Conservation (phyloP, 2,113 vertebrate species). For the Laticauda laticaudata region DNA sequence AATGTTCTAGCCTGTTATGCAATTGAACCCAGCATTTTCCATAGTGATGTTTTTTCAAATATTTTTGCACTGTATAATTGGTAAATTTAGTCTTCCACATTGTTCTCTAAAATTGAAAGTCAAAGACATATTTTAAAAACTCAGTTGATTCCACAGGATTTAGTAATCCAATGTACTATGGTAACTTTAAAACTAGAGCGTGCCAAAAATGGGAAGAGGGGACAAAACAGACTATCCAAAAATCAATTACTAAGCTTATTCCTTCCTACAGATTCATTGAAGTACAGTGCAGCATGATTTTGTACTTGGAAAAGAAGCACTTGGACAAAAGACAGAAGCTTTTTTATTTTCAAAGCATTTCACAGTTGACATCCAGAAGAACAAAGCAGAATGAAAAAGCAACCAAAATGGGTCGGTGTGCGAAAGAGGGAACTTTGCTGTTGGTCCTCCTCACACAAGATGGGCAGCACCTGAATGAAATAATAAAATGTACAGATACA, state of each 20-base stretch:
- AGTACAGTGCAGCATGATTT: background rate
- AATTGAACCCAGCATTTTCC: background rate
- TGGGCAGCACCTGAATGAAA: background rate
- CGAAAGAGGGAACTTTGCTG: background rate
- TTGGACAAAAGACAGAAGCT: background rate
- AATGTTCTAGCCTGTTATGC: background rate
- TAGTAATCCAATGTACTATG: background rate
- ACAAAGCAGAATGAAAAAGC: background rate
- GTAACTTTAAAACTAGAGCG: background rate
- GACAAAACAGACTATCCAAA: background rate
- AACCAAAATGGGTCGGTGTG: background rate
- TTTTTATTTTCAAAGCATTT: background rate
- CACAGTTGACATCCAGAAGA: background rate
- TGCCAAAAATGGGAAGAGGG: background rate
- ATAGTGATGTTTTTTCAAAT: background rate
- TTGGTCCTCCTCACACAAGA: background rate
- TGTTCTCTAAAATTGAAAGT: background rate
- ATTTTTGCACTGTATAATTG: background rate
- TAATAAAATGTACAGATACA: background rate
- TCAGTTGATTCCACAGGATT: background rate
- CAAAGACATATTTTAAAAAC: background rate
- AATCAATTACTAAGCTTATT: background rate
- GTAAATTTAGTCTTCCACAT: background rate
- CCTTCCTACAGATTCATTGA: background rate
- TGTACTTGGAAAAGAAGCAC: background rate